Evolutionary conservation across 2,797 vertebrate species (phyloP).

Genomic region (Potorous gilbertii): DNA sequence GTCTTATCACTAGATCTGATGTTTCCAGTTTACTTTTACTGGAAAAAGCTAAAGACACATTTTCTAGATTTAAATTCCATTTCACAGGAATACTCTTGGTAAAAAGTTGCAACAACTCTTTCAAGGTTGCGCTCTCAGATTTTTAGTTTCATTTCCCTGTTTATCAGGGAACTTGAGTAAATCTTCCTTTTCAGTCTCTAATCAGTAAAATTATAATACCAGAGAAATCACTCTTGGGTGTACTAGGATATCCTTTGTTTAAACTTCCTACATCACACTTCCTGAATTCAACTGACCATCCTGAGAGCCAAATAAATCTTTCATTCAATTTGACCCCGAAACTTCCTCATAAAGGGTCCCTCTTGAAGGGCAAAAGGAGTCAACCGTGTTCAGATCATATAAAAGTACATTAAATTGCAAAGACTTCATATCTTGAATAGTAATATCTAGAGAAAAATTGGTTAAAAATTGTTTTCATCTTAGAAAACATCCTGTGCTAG

Average conservation of each 20-base stretch:
- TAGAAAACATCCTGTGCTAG: background rate
- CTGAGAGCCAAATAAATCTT: conserved; percentile 4
- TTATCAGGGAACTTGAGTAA: background rate
- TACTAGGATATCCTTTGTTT: background rate
- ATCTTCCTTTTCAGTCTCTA: background rate
- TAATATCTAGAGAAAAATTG: conserved; percentile 20
- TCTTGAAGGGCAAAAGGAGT: conserved; percentile 14
- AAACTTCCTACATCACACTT: conserved; percentile 17
- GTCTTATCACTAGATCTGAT: conserved; percentile 29
- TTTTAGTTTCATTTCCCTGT: background rate
- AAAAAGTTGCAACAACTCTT: background rate
- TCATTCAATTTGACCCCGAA: conserved; percentile 40
- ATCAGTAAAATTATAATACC: conserved; percentile 18
- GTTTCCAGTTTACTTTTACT: conserved; percentile 5
- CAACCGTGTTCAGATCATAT: conserved; percentile 5
- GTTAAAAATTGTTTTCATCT: conserved; percentile 48
- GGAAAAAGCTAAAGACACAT: background rate
- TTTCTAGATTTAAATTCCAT: background rate
- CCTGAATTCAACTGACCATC: conserved; percentile 19
- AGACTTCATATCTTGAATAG: conserved; percentile 6
- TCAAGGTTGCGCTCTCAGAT: background rate
- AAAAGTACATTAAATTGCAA: conserved; percentile 22
- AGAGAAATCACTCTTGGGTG: background rate
- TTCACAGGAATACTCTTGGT: background rate
- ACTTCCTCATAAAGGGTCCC: background rate